phyloP scores from a whole-genome alignment of 2,888 invertebrate species.

The Oscheius sp. region DNA sequence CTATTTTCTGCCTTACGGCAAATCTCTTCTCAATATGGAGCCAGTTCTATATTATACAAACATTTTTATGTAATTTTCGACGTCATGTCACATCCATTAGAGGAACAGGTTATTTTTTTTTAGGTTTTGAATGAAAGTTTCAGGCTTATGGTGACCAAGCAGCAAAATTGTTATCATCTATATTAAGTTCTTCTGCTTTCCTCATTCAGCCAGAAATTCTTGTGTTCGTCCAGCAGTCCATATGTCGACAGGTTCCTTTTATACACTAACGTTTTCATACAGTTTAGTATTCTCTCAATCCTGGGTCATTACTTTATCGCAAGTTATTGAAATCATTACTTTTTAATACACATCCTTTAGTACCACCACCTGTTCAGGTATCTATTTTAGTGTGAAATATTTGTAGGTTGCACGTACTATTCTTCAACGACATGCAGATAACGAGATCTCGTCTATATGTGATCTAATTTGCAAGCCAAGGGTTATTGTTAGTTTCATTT shows the following conservation, averaged over 20 bases:
- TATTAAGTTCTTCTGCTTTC: conserved; percentile 33
- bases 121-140: not conserved
- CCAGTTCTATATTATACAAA: conserved; percentile 41
- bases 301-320: conserved; percentile 35
- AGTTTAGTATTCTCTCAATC: conserved; percentile 29
- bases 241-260: conserved; percentile 34
- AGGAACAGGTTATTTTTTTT: conserved; percentile 15
- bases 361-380: conserved; percentile 54
- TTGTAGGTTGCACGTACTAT: conserved; percentile 33
- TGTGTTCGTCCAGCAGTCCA: conserved; percentile 36
- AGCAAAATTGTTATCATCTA: conserved; percentile 31
- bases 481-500: conserved; percentile 9
- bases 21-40: conserved; percentile 33
- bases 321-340: conserved; percentile 45
- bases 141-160: conserved; percentile 35
- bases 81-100: conserved; percentile 37
- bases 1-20: conserved; percentile 38
- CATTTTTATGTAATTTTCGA: conserved; percentile 49
- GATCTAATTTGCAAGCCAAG: conserved; percentile 38
- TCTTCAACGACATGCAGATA: conserved; percentile 20
- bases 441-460: conserved; percentile 27
- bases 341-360: conserved; percentile 41
- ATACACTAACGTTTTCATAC: not conserved
- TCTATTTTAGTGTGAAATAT: not conserved
- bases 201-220: conserved; percentile 45